Conservation (phyloP, 2,113 vertebrate species). For the Petrocephalus microphthalmus region DNA sequence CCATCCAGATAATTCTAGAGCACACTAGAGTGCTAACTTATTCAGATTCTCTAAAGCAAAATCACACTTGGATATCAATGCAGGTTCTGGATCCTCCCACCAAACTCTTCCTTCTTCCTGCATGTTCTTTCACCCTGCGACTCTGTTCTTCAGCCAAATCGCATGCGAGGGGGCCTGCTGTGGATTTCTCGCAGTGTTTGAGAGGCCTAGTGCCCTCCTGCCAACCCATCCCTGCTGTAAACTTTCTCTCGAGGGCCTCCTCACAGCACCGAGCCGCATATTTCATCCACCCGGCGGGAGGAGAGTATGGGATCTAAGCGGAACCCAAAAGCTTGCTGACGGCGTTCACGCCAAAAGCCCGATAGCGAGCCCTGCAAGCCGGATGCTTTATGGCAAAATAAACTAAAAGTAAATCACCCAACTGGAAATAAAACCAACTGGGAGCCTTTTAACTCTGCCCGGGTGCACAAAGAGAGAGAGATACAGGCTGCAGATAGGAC, state of each 20-base stretch:
- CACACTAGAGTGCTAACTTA: not conserved
- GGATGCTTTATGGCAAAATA: slow-evolving; percentile 42
- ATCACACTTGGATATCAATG: not conserved
- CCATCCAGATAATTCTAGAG: not conserved
- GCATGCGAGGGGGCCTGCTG: not conserved
- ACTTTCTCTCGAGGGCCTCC: slow-evolving; percentile 17
- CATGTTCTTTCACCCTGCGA: not conserved
- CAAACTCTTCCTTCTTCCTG: not conserved
- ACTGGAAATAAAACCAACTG: slow-evolving; percentile 37
- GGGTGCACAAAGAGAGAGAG: slow-evolving; percentile 41
- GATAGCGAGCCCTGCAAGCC: slow-evolving; percentile 27
- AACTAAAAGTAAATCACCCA: slow-evolving; percentile 42
- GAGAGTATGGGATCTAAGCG: not conserved
- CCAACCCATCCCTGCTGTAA: slow-evolving; percentile 15
- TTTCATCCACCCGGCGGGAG: not conserved
- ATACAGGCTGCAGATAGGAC: slow-evolving; percentile 39
- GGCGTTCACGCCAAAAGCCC: slow-evolving; percentile 18
- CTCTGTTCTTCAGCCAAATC: not conserved
- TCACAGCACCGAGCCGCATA: slow-evolving; percentile 11
- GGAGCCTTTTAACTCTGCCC: slow-evolving; percentile 40
- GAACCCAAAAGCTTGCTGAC: slow-evolving; percentile 12
- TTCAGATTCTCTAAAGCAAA: not conserved
- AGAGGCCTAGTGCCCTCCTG: not conserved
- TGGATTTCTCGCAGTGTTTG: not conserved
- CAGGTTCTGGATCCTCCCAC: not conserved